Evolutionary conservation across 1,140 invertebrate species (phyloP).

Genomic region (Philotrypesis tridentata): DNA sequence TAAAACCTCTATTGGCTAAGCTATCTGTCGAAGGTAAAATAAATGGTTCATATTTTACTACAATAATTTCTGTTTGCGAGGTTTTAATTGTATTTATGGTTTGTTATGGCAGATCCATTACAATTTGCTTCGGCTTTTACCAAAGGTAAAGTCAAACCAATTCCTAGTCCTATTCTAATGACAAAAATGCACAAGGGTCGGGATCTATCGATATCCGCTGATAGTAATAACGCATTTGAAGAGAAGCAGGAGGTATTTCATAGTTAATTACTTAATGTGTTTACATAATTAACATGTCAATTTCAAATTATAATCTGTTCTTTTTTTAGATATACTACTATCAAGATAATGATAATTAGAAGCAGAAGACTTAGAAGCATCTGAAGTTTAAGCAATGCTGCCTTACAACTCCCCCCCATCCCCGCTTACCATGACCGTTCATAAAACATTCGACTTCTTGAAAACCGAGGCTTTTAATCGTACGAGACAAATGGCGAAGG

Average conservation of each 20-base stretch:
- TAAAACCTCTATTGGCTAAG: slow-evolving; percentile 73
- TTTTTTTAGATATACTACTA: slow-evolving; percentile 70
- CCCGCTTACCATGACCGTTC: slow-evolving; percentile 79
- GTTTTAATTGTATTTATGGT: no score
- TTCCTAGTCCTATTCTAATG: slow-evolving; percentile 74
- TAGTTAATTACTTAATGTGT: slow-evolving; percentile 35
- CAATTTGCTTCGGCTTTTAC: slow-evolving; percentile 69
- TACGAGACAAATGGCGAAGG: slow-evolving; percentile 86
- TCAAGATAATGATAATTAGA: slow-evolving; percentile 79
- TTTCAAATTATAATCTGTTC: slow-evolving; percentile 41
- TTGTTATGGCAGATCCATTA: slow-evolving; percentile 47
- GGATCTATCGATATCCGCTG: slow-evolving; percentile 68
- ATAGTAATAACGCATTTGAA: slow-evolving; percentile 68
- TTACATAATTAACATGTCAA: slow-evolving; percentile 21
- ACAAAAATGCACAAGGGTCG: slow-evolving; percentile 56
- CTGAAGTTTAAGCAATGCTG: slow-evolving; percentile 62
- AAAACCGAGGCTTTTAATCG: slow-evolving; percentile 93
- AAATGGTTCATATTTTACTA: no score
- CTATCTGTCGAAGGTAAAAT: slow-evolving; percentile 64
- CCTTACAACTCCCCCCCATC: slow-evolving; percentile 65
- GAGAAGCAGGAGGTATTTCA: no score
- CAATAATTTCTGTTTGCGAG: background rate
- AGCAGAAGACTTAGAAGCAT: slow-evolving; percentile 80
- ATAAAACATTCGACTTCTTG: slow-evolving; percentile 92
- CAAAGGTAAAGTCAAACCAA: slow-evolving; percentile 68